phyloP scores from a whole-genome alignment of 2,797 vertebrate genomes.

The Melanotaenia nigrans region DNA sequence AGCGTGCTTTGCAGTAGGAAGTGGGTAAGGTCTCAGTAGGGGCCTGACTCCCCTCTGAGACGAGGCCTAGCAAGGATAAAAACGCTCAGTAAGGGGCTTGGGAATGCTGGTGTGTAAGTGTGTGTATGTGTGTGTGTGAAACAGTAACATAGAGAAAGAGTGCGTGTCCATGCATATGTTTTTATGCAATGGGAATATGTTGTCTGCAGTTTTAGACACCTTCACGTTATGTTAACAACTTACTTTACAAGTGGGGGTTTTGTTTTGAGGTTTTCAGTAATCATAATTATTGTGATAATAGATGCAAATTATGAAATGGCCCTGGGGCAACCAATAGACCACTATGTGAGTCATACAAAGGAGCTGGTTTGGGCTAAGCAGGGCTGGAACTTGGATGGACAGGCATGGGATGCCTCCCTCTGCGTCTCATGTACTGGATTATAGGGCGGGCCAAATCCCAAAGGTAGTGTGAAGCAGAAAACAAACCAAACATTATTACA shows the following conservation, averaged over 20 bases:
- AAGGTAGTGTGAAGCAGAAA: constrained; percentile 79
- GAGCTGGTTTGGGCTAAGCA: constrained; percentile 64
- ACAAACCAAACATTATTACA: constrained; percentile 85
- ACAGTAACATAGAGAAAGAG: constrained; percentile 46
- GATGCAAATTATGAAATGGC: constrained; percentile 65
- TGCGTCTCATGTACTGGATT: constrained; percentile 82
- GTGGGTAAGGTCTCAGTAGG: constrained; percentile 80
- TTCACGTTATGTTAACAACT: constrained; percentile 22
- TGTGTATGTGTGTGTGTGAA: constrained; percentile 47
- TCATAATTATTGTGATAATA: constrained; percentile 56
- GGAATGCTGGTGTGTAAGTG: constrained; percentile 68
- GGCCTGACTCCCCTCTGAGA: constrained; percentile 83
- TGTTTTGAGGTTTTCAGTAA: constrained; percentile 27
- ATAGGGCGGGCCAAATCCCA: constrained; percentile 77
- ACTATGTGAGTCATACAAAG: constrained; percentile 73
- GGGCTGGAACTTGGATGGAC: constrained; percentile 77
- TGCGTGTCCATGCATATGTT: constrained; percentile 31
- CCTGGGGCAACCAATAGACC: constrained; percentile 57
- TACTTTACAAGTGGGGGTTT: constrained; percentile 26
- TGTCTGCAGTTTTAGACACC: constrained; percentile 33
- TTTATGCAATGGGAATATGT: constrained; percentile 23
- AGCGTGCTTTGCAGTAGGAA: constrained; percentile 79
- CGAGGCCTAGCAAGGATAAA: constrained; percentile 77
- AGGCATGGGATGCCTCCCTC: constrained; percentile 82
- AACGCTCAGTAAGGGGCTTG: constrained; percentile 80